phyloP scores from a whole-genome alignment of 2,113 vertebrate genomes.

The Carettochelys insculpta region DNA sequence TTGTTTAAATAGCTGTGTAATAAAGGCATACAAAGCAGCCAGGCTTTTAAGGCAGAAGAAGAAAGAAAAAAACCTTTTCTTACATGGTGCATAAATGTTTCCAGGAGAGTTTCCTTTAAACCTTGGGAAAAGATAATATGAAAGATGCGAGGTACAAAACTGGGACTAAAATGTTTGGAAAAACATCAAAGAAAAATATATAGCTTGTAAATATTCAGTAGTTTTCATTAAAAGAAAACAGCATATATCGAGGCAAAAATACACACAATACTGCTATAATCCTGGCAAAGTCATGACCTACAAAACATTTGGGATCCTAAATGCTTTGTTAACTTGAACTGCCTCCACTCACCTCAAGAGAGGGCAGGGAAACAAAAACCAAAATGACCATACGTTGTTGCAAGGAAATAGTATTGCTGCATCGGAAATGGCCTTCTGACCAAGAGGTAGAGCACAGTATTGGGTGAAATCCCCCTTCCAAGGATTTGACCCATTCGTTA shows the following conservation, averaged over 20 bases:
- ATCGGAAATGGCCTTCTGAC: not conserved
- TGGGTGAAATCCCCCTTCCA: accelerated
- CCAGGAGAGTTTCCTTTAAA: not conserved
- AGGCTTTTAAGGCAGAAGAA: not conserved
- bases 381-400: not conserved
- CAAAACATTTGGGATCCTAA: not conserved
- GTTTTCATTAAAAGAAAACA: not conserved
- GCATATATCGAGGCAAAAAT: not conserved
- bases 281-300: not conserved
- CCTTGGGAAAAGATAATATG: not conserved
- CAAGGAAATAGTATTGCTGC: not conserved
- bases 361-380: not conserved
- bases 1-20: not conserved
- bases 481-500: not conserved
- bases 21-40: not conserved
- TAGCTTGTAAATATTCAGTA: not conserved
- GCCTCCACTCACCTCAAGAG: not conserved
- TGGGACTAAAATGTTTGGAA: not conserved
- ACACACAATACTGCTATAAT: no score
- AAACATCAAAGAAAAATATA: not conserved
- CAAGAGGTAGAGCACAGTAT: not conserved
- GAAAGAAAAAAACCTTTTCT: not conserved
- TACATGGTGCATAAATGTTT: not conserved
- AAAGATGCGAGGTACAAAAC: not conserved
- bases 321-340: not conserved